Evolutionary conservation across 64 coral and sea anemone genomes (phyloP).

Genomic region (Pocillopora verrucosa): DNA sequence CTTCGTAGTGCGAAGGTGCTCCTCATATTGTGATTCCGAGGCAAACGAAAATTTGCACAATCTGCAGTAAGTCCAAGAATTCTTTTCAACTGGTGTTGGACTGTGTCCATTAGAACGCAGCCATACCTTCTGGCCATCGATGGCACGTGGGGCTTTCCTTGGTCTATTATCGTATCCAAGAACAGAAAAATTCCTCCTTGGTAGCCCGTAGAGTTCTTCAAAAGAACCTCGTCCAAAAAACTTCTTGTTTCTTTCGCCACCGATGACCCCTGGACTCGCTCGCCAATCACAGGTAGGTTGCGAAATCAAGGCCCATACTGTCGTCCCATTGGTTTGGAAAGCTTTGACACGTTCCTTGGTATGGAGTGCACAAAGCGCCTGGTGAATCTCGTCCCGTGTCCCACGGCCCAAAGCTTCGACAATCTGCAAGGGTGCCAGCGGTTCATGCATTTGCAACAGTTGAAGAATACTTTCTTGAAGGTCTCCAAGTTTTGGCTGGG

Average conservation of each 20-base stretch:
- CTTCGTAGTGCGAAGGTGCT: slow-evolving; percentile 63
- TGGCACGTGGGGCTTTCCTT: background rate
- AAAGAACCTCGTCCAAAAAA: background rate
- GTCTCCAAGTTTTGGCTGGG: background rate
- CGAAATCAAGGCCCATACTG: background rate
- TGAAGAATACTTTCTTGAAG: background rate
- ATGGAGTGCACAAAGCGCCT: background rate
- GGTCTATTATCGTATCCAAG: background rate
- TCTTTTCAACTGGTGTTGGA: background rate
- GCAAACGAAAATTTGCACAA: slow-evolving; percentile 41
- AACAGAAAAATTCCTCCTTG: background rate
- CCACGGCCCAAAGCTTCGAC: background rate
- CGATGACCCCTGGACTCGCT: slow-evolving; percentile 43
- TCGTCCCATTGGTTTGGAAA: background rate
- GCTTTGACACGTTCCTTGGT: slow-evolving; percentile 14
- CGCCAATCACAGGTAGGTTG: background rate
- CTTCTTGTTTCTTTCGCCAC: slow-evolving; percentile 39
- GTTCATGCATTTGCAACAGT: slow-evolving; percentile 2
- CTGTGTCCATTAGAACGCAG: background rate
- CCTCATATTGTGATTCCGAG: slow-evolving; percentile 45
- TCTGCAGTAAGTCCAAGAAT: slow-evolving; percentile 14
- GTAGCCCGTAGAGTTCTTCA: background rate
- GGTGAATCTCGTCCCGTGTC: background rate
- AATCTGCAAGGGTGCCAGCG: slow-evolving; percentile 19
- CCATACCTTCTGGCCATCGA: slow-evolving; percentile 7